Conservation (phyloP, 1,140 invertebrate genomes). For the Conus ventricosus region DNA sequence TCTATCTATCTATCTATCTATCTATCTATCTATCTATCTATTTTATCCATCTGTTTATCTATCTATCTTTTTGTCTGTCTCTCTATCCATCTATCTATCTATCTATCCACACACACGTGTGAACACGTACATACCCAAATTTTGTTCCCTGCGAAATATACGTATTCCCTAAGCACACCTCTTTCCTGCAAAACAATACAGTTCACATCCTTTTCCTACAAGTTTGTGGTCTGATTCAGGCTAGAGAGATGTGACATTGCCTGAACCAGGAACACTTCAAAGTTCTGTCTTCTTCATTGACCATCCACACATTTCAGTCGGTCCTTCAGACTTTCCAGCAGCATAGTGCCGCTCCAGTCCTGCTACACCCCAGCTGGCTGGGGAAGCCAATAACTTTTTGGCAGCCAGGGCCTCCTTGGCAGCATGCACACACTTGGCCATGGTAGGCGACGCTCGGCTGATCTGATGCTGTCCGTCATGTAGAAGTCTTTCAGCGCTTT, state of each 20-base stretch:
- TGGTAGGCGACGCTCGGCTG: constrained; percentile 92
- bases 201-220: not conserved
- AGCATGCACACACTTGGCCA: constrained; percentile 98
- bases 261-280: not conserved
- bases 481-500: constrained; percentile 94
- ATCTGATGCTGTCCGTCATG: constrained; percentile 96
- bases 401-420: constrained; percentile 53
- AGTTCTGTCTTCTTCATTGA: not conserved
- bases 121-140: too few species aligned
- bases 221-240: too few species aligned
- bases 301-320: not conserved
- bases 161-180: too few species aligned
- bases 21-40: too few species aligned
- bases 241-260: not conserved
- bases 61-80: too few species aligned
- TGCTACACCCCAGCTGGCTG: not conserved
- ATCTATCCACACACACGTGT: too few species aligned
- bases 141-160: too few species aligned
- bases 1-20: too few species aligned
- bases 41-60: too few species aligned
- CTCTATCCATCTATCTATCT: too few species aligned
- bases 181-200: too few species aligned
- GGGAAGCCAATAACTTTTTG: constrained; percentile 36
- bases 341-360: not conserved
- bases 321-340: not conserved